These are phyloP conservation scores for Nannoperca australis DNA, from an alignment of 2,797 vertebrate genomes.

Conservation along the genomic window DNA sequence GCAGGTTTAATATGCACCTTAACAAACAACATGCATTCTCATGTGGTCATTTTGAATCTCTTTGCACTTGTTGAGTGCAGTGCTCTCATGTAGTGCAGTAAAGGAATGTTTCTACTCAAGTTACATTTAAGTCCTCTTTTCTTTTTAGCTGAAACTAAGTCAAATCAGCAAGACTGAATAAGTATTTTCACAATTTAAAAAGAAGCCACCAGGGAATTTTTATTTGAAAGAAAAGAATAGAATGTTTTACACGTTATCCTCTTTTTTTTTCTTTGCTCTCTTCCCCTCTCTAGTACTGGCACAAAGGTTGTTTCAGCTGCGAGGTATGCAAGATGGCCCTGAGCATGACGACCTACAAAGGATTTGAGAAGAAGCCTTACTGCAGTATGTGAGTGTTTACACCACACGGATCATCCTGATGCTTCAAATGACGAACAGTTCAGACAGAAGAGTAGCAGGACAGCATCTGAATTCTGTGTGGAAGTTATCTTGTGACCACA, in stretches of 20 bases:
- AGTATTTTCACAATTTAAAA: background rate
- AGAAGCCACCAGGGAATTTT: background rate
- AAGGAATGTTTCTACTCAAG: conserved; percentile 21
- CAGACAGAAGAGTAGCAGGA: background rate
- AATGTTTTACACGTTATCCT: background rate
- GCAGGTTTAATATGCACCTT: background rate
- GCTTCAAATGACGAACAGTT: background rate
- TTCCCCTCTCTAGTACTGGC: conserved; percentile 88
- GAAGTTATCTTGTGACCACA: background rate
- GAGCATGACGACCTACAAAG: conserved; percentile 99
- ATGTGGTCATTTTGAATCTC: background rate
- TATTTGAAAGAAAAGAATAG: too few relatives aligned
- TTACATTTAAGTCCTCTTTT: background rate
- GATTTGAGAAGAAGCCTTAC: conserved; percentile 98
- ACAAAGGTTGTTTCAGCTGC: conserved; percentile 98
- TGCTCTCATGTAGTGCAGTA: background rate
- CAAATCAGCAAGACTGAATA: background rate
- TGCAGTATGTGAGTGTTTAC: conserved; percentile 93
- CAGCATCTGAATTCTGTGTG: background rate
- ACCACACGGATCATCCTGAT: background rate
- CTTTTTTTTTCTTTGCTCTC: too few relatives aligned
- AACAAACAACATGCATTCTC: background rate
- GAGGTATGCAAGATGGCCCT: conserved; percentile 98
- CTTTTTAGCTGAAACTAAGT: background rate
- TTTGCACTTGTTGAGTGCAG: background rate